Evolutionary conservation across 2,113 vertebrate species (phyloP), one percentile per base, ranked within the genome.

Genomic region (Solenodon paradoxus): DNA sequence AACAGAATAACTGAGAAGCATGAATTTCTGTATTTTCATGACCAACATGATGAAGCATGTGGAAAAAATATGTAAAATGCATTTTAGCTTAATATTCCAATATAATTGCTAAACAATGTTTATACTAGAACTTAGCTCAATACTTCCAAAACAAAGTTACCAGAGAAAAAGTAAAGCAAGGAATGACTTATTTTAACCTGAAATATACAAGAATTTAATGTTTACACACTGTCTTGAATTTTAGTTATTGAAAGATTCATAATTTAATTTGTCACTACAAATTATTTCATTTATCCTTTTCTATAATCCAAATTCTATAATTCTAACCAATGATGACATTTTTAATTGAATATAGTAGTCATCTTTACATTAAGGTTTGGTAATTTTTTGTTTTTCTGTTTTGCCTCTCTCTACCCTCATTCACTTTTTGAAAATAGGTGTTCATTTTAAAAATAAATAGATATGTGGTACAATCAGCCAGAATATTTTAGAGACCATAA

Each of bases 391-490:
- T 89, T 97, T 96, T 82, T 61, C 5, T n/a, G n/a, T n/a, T n/a
- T n/a, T n/a, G n/a, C 89, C 32, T 88, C 75, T 53, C 15, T 92
- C 88, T 88, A 77, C 17, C 80, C 22, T 69, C 61, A 59, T 24
- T 84, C 47, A 63, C 30, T 51, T 74, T 96, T 95, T 82, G 28
- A 78, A 94, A 96, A 91, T 93, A 74, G 90, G 81, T 96, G 55
- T 57, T 96, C 89, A 94, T 84, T 86, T 3, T 68, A 30, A 24
- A 53, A 45, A 87, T 63, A 96, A 97, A 95, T n/a, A 68, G 2
- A 81, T 80, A 88, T 22, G 11, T 20, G 95, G 3, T 24, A 49
- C 63, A 95, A 64, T 92, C 61, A 93, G 47, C 40, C 61, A 80
- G 12, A 63, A 87, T 80, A 45, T 92, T 92, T 95, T 96, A 93